Percentiles rank a stretch among this genome's conserved stretches.
These are phyloP conservation scores for Patiria miniata DNA, from an alignment of 35 echinoderm and acorn worm species.

Conservation along the genomic window DNA sequence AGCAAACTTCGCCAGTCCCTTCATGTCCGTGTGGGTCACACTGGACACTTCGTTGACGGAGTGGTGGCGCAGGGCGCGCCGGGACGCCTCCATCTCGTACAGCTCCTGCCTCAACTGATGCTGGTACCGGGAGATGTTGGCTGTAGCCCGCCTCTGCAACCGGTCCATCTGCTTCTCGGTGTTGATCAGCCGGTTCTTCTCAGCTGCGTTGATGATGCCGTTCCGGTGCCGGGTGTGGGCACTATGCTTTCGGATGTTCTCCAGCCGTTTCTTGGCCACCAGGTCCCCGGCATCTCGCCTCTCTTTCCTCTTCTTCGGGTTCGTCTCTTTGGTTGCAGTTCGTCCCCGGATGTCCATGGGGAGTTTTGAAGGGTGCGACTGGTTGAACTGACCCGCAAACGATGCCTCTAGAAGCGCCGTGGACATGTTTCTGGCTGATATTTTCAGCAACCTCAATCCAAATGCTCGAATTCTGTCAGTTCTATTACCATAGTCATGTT, in stretches of 20 bases:
- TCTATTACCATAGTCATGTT: no score
- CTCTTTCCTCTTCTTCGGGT: slow-evolving; percentile 1
- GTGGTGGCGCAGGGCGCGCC: slow-evolving; percentile 58
- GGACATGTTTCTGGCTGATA: background rate
- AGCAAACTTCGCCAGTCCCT: slow-evolving; percentile 1
- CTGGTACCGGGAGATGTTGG: slow-evolving; percentile 44
- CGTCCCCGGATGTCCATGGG: slow-evolving; percentile 4
- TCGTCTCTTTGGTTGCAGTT: background rate
- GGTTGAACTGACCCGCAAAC: background rate
- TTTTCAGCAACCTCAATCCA: no score
- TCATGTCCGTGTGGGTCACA: background rate
- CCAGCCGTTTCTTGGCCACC: slow-evolving; percentile 58
- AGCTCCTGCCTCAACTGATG: slow-evolving; percentile 66
- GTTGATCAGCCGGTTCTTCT: slow-evolving; percentile 63
- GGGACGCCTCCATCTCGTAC: slow-evolving; percentile 69
- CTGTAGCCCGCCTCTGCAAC: slow-evolving; percentile 34
- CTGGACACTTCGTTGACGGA: slow-evolving; percentile 19
- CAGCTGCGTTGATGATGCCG: slow-evolving; percentile 77
- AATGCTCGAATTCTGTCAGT: no score
- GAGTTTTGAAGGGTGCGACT: background rate
- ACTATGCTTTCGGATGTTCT: slow-evolving; percentile 58
- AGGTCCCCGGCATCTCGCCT: slow-evolving; percentile 62
- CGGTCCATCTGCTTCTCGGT: slow-evolving; percentile 62
- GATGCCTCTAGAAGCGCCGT: background rate
- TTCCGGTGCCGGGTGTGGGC: slow-evolving; percentile 73